Percentiles rank a stretch among this genome's conserved stretches.
phyloP scores from a whole-genome alignment of 2,797 vertebrate genomes.

The Pachyuromys duprasi region DNA sequence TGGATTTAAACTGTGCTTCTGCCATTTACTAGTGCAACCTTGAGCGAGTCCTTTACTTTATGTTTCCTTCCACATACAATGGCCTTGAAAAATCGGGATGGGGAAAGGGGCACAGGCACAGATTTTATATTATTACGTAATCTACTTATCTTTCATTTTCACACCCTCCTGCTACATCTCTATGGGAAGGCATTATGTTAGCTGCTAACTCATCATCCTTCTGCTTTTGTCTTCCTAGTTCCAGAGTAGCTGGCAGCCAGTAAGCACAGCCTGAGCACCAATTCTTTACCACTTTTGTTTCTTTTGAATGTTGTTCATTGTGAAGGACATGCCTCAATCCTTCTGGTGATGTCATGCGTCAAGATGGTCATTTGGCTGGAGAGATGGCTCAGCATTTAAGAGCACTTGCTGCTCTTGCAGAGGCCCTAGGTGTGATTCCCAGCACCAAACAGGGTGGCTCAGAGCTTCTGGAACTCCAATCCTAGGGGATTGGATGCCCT shows the following conservation, averaged over 20 bases:
- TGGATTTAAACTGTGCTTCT: background rate
- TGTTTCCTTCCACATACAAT: background rate
- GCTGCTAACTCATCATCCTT: background rate
- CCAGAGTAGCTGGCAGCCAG: too few species aligned
- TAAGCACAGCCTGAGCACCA: background rate
- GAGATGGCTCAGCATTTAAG: background rate
- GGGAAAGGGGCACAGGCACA: background rate
- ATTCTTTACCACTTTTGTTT: background rate
- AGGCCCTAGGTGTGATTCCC: background rate
- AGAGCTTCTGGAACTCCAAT: background rate
- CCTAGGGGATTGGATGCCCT: background rate
- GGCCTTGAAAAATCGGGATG: slow-evolving; percentile 25
- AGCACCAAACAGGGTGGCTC: background rate
- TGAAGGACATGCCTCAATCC: background rate
- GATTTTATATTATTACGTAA: slow-evolving; percentile 27
- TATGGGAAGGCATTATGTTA: background rate
- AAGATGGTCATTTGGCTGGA: background rate
- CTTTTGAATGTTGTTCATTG: background rate
- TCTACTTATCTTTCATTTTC: background rate
- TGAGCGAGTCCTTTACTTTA: background rate
- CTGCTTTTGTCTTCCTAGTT: background rate
- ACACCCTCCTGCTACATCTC: background rate
- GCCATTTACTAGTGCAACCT: background rate
- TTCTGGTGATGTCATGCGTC: background rate
- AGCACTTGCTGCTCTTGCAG: background rate